Conservation (phyloP, 2,113 vertebrate species). For the Smithornis capensis region DNA sequence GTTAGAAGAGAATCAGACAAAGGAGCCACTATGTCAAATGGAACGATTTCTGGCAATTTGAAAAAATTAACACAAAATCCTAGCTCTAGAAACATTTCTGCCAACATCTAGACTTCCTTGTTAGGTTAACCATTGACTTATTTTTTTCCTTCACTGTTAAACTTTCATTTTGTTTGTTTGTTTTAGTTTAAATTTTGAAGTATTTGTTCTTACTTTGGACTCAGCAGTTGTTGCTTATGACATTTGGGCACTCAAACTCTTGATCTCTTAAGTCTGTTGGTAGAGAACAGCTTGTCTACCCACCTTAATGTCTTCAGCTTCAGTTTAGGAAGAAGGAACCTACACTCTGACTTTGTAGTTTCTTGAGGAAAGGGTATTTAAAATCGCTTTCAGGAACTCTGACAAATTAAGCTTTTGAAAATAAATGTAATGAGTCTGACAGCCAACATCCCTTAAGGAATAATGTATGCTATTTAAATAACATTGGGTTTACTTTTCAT, state of each 20-base stretch:
- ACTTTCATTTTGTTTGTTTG: background rate
- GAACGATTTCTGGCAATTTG: background rate
- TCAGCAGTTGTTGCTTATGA: background rate
- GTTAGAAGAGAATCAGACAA: background rate
- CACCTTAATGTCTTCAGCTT: background rate
- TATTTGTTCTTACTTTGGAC: background rate
- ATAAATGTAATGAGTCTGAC: background rate
- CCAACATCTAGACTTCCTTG: background rate
- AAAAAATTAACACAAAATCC: background rate
- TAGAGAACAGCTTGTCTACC: background rate
- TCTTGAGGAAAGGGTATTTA: background rate
- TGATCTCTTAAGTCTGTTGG: background rate
- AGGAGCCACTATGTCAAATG: background rate
- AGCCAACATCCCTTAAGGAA: background rate
- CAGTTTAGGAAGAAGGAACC: background rate
- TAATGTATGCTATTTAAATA: background rate
- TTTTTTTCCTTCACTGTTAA: background rate
- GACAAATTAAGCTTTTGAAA: background rate
- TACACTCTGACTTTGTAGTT: background rate
- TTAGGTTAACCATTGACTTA: background rate
- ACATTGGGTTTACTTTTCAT: background rate
- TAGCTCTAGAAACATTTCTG: background rate
- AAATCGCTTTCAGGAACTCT: background rate
- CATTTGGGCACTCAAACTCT: background rate
- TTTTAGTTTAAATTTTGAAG: background rate